Conservation (phyloP, 2,113 vertebrate species). For the Neodon shergylaensis region DNA sequence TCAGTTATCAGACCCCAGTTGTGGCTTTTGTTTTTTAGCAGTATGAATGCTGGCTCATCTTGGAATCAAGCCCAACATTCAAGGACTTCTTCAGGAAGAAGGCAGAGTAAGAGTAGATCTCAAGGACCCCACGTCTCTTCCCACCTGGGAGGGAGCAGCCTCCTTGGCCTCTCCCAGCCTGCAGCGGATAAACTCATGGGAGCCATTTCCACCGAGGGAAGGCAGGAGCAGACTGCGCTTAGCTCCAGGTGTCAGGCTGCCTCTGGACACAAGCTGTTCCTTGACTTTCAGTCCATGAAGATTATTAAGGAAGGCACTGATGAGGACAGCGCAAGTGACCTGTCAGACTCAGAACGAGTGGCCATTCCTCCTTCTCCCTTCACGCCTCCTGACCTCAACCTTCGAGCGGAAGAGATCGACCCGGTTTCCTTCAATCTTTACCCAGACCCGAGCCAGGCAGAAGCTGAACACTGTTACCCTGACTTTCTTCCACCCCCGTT, state of each 20-base stretch:
- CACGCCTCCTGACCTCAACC: slow-evolving; percentile 89
- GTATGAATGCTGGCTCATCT: slow-evolving; percentile 50
- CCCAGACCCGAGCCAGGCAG: slow-evolving; percentile 51
- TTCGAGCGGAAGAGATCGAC: slow-evolving; percentile 91
- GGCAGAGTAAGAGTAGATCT: slow-evolving; percentile 26
- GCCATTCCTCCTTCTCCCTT: slow-evolving; percentile 79
- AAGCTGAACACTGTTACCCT: slow-evolving; percentile 84
- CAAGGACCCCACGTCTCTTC: slow-evolving; percentile 30
- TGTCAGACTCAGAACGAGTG: slow-evolving; percentile 92
- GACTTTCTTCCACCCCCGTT: slow-evolving; percentile 94
- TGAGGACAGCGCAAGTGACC: slow-evolving; percentile 92
- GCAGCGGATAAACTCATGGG: background rate
- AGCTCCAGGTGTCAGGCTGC: slow-evolving; percentile 65
- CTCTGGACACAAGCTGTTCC: slow-evolving; percentile 77
- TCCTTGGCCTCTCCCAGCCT: background rate
- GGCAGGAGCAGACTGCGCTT: background rate
- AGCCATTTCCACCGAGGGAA: slow-evolving; percentile 29
- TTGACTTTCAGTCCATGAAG: slow-evolving; percentile 83
- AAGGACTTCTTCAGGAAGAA: slow-evolving; percentile 71
- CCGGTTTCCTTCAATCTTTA: slow-evolving; percentile 75
- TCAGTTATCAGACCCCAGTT: background rate
- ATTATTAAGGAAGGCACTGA: slow-evolving; percentile 86
- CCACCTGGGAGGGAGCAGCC: slow-evolving; percentile 48
- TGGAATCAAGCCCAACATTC: slow-evolving; percentile 69
- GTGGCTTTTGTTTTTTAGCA: slow-evolving; percentile 64